phyloP scores from a whole-genome alignment of 1,140 invertebrate genomes.

The Papilio aristodemus region DNA sequence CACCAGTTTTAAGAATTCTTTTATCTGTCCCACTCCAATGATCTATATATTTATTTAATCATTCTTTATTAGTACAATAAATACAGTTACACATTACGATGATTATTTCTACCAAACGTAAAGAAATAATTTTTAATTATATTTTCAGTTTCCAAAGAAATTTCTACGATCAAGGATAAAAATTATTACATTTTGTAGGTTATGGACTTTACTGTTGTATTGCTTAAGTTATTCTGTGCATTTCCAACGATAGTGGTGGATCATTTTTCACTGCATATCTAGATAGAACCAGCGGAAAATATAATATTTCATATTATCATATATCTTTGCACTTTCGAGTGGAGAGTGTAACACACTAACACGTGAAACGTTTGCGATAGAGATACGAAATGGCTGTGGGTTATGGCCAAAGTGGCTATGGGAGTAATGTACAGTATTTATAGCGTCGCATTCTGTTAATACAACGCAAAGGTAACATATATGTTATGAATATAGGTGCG shows the following conservation, averaged over 20 bases:
- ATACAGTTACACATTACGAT: too few relatives aligned
- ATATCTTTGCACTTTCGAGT: constrained; percentile 28
- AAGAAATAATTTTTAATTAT: too few relatives aligned
- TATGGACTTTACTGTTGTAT: neutral
- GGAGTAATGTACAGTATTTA: constrained; percentile 18
- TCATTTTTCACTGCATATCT: constrained; percentile 20
- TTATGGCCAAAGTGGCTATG: constrained; percentile 17
- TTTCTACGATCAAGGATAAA: too few relatives aligned
- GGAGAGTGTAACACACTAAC: constrained; percentile 20
- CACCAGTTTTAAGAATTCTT: too few relatives aligned
- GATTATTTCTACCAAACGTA: too few relatives aligned
- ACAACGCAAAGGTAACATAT: neutral
- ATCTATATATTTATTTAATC: too few relatives aligned
- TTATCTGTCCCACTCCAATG: too few relatives aligned
- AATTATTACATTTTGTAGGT: too few relatives aligned
- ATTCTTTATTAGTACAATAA: too few relatives aligned
- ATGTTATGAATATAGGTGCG: neutral
- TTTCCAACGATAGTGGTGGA: neutral
- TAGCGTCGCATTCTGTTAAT: neutral
- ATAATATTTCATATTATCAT: constrained; percentile 27
- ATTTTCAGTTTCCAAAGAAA: too few relatives aligned
- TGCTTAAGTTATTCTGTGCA: neutral
- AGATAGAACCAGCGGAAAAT: constrained; percentile 18
- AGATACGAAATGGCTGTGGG: constrained; percentile 24
- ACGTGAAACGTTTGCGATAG: constrained; percentile 29